phyloP scores from a whole-genome alignment of 1,140 invertebrate species.

The Argopecten irradians region DNA sequence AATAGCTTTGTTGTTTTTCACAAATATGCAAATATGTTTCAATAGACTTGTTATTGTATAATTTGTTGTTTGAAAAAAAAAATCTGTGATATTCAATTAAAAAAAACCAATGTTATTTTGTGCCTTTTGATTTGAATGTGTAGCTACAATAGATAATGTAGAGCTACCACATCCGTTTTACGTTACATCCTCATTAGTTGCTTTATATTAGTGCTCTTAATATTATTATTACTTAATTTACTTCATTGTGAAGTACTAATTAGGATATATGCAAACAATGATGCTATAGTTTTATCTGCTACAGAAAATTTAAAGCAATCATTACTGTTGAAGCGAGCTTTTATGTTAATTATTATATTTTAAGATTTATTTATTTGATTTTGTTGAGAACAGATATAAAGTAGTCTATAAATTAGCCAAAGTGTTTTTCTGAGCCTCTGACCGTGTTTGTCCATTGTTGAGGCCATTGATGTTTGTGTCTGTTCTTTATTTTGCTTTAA shows the following conservation, averaged over 20 bases:
- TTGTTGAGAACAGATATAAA: neutral
- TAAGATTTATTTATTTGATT: neutral
- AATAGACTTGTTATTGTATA: neutral
- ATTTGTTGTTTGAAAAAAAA: neutral
- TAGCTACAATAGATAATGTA: neutral
- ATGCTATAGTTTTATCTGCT: neutral
- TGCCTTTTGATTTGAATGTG: conserved; percentile 1
- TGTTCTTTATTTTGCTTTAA: neutral
- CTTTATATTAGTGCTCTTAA: neutral
- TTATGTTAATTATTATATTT: neutral
- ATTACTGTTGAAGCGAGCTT: neutral
- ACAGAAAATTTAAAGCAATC: neutral
- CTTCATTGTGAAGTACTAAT: neutral
- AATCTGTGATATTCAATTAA: conserved; percentile 10
- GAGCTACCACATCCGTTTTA: neutral
- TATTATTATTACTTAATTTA: neutral
- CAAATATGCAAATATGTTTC: neutral
- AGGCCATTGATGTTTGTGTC: too few species aligned
- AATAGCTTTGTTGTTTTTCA: neutral
- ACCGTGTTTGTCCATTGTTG: too few species aligned
- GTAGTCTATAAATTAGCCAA: neutral
- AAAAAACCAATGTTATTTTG: neutral
- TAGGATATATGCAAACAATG: neutral
- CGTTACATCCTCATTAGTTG: neutral
- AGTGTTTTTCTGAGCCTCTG: neutral